phyloP scores from a whole-genome alignment of 2,113 vertebrate species.

The Propithecus coquereli region DNA sequence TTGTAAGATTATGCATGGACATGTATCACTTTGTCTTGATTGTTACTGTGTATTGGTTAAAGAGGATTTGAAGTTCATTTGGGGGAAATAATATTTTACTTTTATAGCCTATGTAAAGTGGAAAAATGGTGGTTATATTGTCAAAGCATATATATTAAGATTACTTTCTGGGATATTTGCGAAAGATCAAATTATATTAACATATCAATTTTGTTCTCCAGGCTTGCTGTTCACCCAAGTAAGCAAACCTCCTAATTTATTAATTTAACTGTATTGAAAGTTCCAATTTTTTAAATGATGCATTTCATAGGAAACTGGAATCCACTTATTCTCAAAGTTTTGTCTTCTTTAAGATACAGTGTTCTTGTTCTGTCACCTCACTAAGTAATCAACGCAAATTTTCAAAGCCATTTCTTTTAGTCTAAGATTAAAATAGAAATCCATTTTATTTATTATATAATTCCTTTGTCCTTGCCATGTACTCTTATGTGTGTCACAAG shows the following conservation, averaged over 20 bases:
- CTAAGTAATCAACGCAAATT: conserved; percentile 33
- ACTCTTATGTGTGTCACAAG: not conserved
- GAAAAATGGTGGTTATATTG: not conserved
- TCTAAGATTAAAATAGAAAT: conserved; percentile 48
- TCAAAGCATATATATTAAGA: not conserved
- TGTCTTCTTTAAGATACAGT: not conserved
- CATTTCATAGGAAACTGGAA: conserved; percentile 12
- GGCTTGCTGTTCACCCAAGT: not conserved
- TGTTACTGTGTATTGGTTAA: not conserved
- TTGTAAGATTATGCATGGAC: not conserved
- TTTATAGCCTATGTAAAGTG: not conserved
- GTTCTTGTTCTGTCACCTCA: conserved; percentile 23
- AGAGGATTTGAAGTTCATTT: not conserved
- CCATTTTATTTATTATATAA: conserved; percentile 43
- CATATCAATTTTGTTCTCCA: not conserved
- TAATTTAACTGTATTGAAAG: conserved; percentile 27
- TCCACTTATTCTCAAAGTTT: not conserved
- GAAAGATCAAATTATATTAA: not conserved
- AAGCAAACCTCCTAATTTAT: conserved; percentile 3
- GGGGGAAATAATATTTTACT: not conserved
- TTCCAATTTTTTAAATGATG: not conserved
- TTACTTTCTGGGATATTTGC: conserved; percentile 7
- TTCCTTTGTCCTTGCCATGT: conserved; percentile 20
- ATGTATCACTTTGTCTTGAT: not conserved
- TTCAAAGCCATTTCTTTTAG: conserved; percentile 49